These are phyloP conservation scores for Pardalotus punctatus DNA, from an alignment of 2,113 vertebrate species.

Conservation along the genomic window DNA sequence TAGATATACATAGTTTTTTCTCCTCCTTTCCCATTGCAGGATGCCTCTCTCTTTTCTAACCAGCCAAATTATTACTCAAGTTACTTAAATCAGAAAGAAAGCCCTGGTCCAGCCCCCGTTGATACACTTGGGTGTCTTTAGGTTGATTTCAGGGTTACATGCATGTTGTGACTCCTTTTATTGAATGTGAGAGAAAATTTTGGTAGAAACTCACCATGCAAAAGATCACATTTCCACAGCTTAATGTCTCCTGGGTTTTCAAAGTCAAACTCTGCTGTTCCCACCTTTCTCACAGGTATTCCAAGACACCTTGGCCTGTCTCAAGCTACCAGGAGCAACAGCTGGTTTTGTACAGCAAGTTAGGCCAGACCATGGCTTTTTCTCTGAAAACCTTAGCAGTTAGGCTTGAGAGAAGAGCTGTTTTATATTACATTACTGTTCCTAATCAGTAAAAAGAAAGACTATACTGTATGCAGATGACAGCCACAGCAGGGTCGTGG, in stretches of 20 bases:
- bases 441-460: conserved; percentile 8
- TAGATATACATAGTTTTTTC: neutral
- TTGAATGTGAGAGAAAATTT: neutral
- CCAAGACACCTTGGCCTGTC: neutral
- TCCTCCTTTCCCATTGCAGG: neutral
- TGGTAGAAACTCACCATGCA: neutral
- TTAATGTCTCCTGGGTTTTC: neutral
- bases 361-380: neutral
- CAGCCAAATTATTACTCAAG: neutral
- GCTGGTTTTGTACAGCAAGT: neutral
- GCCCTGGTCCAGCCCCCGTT: neutral
- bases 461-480: neutral
- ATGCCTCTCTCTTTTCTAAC: neutral
- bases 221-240: neutral
- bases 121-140: neutral
- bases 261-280: neutral
- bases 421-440: neutral
- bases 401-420: neutral
- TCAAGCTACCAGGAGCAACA: neutral
- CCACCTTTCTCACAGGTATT: neutral
- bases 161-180: neutral
- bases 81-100: neutral
- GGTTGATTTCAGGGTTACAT: neutral
- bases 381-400: neutral
- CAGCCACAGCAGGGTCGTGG: neutral